A percentile compares a stretch with the other conserved stretches of the same genome.
phyloP scores from a whole-genome alignment of 1,140 invertebrate genomes.

The Eufriesea mexicana region DNA sequence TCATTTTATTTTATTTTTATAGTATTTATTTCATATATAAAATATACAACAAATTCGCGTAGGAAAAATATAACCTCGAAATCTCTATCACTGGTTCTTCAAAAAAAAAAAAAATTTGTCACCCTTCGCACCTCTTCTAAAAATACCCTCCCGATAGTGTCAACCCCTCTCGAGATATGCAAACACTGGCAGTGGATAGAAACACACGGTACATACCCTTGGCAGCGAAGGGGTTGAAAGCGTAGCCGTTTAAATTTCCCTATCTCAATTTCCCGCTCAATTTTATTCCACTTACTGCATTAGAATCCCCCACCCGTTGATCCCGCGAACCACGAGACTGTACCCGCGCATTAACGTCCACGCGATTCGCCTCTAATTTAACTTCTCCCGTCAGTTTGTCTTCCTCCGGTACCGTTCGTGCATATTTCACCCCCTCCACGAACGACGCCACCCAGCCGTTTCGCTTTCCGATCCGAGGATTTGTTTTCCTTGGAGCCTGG shows the following conservation, averaged over 20 bases:
- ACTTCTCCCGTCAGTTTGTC: neutral
- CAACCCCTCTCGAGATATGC: too few relatives aligned
- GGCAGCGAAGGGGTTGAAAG: too few relatives aligned
- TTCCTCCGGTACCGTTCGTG: neutral
- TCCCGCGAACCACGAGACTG: neutral
- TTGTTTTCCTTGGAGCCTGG: neutral
- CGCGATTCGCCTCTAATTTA: slow-evolving; percentile 4
- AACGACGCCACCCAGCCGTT: neutral
- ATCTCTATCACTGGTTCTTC: too few relatives aligned
- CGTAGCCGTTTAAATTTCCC: neutral
- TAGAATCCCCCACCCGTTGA: neutral
- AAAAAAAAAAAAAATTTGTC: too few relatives aligned
- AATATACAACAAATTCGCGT: too few relatives aligned
- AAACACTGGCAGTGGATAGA: too few relatives aligned
- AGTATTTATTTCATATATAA: too few relatives aligned
- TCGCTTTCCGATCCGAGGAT: neutral
- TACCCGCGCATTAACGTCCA: neutral
- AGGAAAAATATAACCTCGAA: too few relatives aligned
- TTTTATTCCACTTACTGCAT: neutral
- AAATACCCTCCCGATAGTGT: too few relatives aligned
- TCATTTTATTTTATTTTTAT: too few relatives aligned
- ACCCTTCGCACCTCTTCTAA: too few relatives aligned
- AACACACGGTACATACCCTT: too few relatives aligned
- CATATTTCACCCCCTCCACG: neutral
- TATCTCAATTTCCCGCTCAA: neutral